Evolutionary conservation across 2,888 invertebrate genomes (phyloP).

Genomic region (Agrilus biguttatus): DNA sequence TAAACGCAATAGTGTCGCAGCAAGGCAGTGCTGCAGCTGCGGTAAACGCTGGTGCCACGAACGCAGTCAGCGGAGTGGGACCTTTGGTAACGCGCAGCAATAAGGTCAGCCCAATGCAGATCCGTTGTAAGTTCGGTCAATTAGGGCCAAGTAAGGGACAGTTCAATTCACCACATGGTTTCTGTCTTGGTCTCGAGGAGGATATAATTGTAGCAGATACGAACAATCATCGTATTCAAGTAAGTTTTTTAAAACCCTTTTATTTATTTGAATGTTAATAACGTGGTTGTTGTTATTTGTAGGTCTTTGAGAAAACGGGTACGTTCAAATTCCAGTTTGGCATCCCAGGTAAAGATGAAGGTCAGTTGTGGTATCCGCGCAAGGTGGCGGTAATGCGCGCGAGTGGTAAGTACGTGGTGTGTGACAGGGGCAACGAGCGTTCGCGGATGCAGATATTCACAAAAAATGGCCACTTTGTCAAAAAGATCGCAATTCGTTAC

Average conservation of each 20-base stretch:
- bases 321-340: slow-evolving; percentile 91
- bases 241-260: slow-evolving; percentile 23
- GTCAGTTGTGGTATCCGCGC: slow-evolving; percentile 92
- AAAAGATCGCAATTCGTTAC: slow-evolving; percentile 83
- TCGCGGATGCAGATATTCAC: slow-evolving; percentile 97
- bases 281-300: slow-evolving; percentile 13
- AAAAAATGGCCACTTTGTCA: slow-evolving; percentile 87
- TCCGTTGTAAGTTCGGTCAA: slow-evolving; percentile 86
- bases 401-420: slow-evolving; percentile 87
- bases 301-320: slow-evolving; percentile 90
- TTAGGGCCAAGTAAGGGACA: slow-evolving; percentile 85
- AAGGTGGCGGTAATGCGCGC: slow-evolving; percentile 86
- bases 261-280: slow-evolving; percentile 1
- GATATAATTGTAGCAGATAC: slow-evolving; percentile 95
- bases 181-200: slow-evolving; percentile 87
- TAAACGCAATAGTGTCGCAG: slow-evolving; percentile 37
- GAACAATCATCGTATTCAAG: slow-evolving; percentile 90
- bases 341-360: slow-evolving; percentile 87
- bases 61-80: slow-evolving; percentile 35
- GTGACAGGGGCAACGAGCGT: slow-evolving; percentile 91
- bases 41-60: slow-evolving; percentile 32
- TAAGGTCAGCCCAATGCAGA: slow-evolving; percentile 74
- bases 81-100: slow-evolving; percentile 36
- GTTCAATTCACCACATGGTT: slow-evolving; percentile 95
- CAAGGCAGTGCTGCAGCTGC: slow-evolving; percentile 25